Evolutionary conservation across 2,888 invertebrate genomes (phyloP).

Genomic region (Caenorhabditis sp.): DNA sequence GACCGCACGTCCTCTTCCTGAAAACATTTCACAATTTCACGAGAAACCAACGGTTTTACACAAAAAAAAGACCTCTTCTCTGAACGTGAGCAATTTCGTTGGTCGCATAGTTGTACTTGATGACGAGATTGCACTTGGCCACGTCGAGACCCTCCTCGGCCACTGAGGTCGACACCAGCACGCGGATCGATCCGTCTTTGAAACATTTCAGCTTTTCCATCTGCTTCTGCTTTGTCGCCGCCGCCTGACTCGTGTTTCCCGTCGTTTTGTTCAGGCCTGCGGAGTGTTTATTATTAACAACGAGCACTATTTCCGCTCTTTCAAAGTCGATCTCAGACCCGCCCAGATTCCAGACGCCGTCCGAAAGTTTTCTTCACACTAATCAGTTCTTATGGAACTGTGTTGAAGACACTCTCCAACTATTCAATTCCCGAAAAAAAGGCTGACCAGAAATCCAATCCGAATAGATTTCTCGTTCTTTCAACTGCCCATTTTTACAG

Average conservation of each 20-base stretch:
- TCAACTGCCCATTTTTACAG: conserved; percentile 17
- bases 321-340: too few relatives aligned
- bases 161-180: conserved; percentile 68
- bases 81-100: conserved; percentile 73
- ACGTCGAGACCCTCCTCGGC: conserved; percentile 72
- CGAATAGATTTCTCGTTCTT: conserved; percentile 11
- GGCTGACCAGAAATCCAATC: conserved; percentile 46
- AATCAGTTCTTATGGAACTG: too few relatives aligned
- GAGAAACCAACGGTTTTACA: not conserved
- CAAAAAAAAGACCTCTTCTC: conserved; percentile 59
- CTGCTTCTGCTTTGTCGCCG: conserved; percentile 39
- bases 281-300: not conserved
- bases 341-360: not conserved
- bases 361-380: too few relatives aligned
- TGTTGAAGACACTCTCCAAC: too few relatives aligned
- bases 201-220: conserved; percentile 29
- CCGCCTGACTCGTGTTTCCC: not conserved
- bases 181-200: conserved; percentile 39
- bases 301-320: too few relatives aligned
- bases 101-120: conserved; percentile 70
- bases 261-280: conserved; percentile 45
- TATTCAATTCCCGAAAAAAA: not conserved
- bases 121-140: conserved; percentile 66
- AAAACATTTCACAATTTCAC: conserved; percentile 19
- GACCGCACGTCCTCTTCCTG: conserved; percentile 60